These are phyloP conservation scores for Azorinus chamasolen DNA, from an alignment of 2,888 invertebrate species.

Conservation along the genomic window DNA sequence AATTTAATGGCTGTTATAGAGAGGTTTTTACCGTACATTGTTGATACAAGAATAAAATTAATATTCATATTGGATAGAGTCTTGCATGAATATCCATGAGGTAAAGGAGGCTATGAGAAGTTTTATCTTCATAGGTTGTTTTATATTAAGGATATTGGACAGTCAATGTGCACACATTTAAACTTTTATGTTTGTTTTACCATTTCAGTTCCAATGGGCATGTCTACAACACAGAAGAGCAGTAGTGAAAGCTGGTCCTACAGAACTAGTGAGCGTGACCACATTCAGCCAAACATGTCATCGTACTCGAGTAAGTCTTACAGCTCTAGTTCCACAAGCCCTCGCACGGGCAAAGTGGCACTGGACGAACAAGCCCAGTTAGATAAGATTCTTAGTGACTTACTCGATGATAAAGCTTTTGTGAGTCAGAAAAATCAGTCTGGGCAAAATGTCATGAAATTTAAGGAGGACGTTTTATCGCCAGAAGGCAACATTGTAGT, in stretches of 20 bases:
- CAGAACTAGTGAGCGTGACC: slow-evolving; percentile 48
- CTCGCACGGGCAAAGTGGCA: slow-evolving; percentile 67
- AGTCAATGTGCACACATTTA: too few species aligned
- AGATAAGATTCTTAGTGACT: slow-evolving; percentile 84
- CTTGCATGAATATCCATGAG: too few species aligned
- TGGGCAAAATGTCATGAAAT: slow-evolving; percentile 73
- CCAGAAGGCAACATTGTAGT: slow-evolving; percentile 76
- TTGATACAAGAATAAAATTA: too few species aligned
- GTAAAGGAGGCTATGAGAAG: too few species aligned
- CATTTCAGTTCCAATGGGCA: slow-evolving; percentile 62
- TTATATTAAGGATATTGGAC: too few species aligned
- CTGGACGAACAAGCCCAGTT: slow-evolving; percentile 82
- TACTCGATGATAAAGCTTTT: slow-evolving; percentile 82
- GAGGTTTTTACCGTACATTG: too few species aligned
- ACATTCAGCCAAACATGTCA: slow-evolving; percentile 49
- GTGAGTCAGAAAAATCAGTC: slow-evolving; percentile 71
- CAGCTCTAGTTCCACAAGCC: slow-evolving; percentile 48
- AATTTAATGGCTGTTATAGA: too few species aligned
- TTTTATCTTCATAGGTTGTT: too few species aligned
- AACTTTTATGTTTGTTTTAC: not conserved
- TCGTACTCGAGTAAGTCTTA: slow-evolving; percentile 57
- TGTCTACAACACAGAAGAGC: slow-evolving; percentile 48
- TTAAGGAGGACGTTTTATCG: slow-evolving; percentile 71
- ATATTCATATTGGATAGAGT: too few species aligned
- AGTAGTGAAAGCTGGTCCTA: slow-evolving; percentile 66